Conservation (phyloP, 2,797 vertebrate genomes). For the Cygnus olor region DNA sequence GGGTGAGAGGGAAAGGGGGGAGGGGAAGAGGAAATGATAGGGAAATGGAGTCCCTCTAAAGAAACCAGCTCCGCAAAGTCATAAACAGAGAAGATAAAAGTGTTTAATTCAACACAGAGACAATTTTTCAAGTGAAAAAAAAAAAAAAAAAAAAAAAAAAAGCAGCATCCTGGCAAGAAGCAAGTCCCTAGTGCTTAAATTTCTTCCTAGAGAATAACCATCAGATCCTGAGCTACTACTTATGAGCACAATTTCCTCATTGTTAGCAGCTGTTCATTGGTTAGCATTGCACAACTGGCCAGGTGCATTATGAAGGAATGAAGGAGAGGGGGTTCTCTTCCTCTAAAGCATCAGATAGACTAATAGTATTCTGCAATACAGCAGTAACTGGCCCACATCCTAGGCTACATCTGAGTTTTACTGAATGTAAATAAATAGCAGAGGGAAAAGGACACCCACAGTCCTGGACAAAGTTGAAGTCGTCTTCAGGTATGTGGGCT, state of each 20-base stretch:
- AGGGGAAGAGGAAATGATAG: conserved; percentile 1
- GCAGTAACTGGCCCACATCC: conserved; percentile 34
- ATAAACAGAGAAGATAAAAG: conserved; percentile 61
- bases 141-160: background rate
- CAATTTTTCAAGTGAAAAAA: conserved; percentile 37
- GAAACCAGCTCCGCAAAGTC: conserved; percentile 35
- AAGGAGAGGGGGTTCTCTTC: conserved; percentile 57
- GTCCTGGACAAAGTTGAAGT: background rate
- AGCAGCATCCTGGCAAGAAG: conserved; percentile 66
- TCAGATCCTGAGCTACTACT: conserved; percentile 74
- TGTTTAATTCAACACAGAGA: conserved; percentile 66
- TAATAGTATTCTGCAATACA: conserved; percentile 10
- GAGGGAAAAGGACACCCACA: conserved; percentile 21
- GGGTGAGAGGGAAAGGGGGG: background rate
- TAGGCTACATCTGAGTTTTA: conserved; percentile 18
- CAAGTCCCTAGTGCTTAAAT: conserved; percentile 59
- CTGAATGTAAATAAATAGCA: conserved; percentile 8
- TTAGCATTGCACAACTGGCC: conserved; percentile 77
- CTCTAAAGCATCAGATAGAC: conserved; percentile 49
- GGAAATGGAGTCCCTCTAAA: conserved; percentile 41
- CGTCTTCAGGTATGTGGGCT: background rate
- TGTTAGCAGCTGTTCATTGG: conserved; percentile 81
- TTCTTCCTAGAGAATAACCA: conserved; percentile 67
- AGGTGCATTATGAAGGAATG: conserved; percentile 67
- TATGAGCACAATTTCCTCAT: conserved; percentile 78